Base-by-base conservation (phyloP, 2,113 vertebrate genomes). In the Delphinapterus leucas region DNA sequence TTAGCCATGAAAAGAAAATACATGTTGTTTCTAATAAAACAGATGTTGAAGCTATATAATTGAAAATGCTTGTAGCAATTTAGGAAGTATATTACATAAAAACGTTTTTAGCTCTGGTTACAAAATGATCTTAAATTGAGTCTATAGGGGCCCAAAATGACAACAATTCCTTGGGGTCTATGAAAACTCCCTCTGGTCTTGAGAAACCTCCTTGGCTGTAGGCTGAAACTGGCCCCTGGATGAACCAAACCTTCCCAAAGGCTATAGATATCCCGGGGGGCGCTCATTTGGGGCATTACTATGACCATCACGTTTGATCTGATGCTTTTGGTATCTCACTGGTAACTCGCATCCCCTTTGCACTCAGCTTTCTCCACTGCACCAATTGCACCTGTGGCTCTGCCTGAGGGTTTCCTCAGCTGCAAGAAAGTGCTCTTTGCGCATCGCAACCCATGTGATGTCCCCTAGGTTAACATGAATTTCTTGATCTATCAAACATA, bases 51-150 rank as follows among this genome's bases (percentile, higher is more conserved):
- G 41, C 36, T 53, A 23, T 47, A 21, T 41, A 20, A 71, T 20
- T 77, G 23, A 93, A 96, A 95, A 89, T 77, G 15, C 76, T 89
- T 13, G 15, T 25, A 85, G 26, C 36, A 81, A 88, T 81, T 90
- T 61, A 91, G 88, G 65, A 88, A 82, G n/a, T 28, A 77, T 14
- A 33, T 44, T 10, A 2, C 49, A 8, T 36, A 26, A 93, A 74
- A 76, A 28, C 3, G 0, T 87, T 79, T 79, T 71, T 71, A 23
- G 17, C 26, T 92, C 55, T 71, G 18, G 12, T 88, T 65, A 65
- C 55, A 94, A 79, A 77, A 68, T 28, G 47, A 79, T 60, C 63
- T 92, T 83, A 65, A 88, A 41, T 36, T 26, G 63, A 88, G 38
- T 88, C 38, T 28, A 4, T 21, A 12, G 61, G 55, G 17, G 79